Evolutionary conservation across 1,140 invertebrate genomes (phyloP).

Genomic region (Cyrtorhinus lividipennis): DNA sequence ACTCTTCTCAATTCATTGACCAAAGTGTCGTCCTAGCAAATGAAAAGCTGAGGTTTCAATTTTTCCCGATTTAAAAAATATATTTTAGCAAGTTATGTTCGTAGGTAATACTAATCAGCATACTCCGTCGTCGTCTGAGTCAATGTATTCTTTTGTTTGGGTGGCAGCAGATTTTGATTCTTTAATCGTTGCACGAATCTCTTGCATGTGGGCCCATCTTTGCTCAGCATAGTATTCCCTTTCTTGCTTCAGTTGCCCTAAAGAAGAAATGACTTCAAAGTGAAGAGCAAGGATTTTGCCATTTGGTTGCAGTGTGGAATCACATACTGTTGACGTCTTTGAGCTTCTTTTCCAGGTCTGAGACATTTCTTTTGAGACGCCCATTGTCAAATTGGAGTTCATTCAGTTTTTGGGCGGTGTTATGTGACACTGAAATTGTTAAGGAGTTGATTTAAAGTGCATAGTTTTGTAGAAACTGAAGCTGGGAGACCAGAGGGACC

Average conservation of each 20-base stretch:
- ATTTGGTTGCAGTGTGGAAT: neutral
- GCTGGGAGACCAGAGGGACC: neutral
- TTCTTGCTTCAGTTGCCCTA: constrained; percentile 1
- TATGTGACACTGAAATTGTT: neutral
- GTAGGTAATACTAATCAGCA: neutral
- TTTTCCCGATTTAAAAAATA: too few species aligned
- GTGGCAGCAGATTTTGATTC: neutral
- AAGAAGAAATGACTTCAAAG: neutral
- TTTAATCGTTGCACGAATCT: neutral
- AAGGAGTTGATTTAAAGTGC: neutral
- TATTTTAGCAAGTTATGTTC: too few species aligned
- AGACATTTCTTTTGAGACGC: neutral
- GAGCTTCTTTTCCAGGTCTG: neutral
- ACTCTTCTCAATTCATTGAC: neutral
- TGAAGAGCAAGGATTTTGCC: neutral
- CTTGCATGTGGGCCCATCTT: neutral
- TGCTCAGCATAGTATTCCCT: neutral
- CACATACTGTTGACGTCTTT: neutral
- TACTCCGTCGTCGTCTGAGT: neutral
- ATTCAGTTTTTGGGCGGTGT: neutral
- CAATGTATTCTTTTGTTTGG: neutral
- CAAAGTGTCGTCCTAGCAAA: neutral
- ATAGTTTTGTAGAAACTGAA: neutral
- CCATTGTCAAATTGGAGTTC: neutral
- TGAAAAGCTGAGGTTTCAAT: too few species aligned